These are phyloP conservation scores for Tetragnatha montana DNA, from an alignment of 2,888 invertebrate genomes.

Conservation along the genomic window DNA sequence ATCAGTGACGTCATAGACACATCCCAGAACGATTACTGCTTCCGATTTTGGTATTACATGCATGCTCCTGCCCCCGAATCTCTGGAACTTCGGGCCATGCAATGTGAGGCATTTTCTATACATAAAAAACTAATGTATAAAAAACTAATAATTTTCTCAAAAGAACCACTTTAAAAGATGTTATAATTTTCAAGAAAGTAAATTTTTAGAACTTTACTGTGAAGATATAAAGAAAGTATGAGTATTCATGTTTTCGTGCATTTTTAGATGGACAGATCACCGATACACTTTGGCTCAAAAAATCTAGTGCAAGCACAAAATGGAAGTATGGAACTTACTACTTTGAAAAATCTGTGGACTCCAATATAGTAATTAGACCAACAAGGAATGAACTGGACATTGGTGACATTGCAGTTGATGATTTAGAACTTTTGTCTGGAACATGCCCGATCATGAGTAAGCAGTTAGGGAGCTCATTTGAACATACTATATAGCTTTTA, in stretches of 20 bases:
- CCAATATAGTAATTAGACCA: conserved; percentile 41
- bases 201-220: no score
- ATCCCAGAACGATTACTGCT: conserved; percentile 51
- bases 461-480: background rate
- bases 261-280: conserved; percentile 34
- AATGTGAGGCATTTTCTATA: conserved; percentile 48
- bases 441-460: conserved; percentile 67
- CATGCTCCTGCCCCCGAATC: conserved; percentile 43
- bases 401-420: conserved; percentile 72
- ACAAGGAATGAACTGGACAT: conserved; percentile 25
- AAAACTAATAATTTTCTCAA: no score
- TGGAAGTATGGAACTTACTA: conserved; percentile 68
- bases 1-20: conserved; percentile 23
- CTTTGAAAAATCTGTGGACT: conserved; percentile 54
- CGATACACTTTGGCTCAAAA: conserved; percentile 62
- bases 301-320: conserved; percentile 19
- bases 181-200: no score
- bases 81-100: conserved; percentile 37
- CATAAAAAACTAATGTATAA: no score
- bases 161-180: no score
- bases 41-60: conserved; percentile 66
- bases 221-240: no score
- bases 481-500: no score
- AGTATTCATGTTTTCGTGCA: background rate
- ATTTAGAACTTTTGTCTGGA: conserved; percentile 63